These are phyloP conservation scores for Epirrhoe alternata DNA, from an alignment of 2,888 invertebrate genomes.

Conservation along the genomic window DNA sequence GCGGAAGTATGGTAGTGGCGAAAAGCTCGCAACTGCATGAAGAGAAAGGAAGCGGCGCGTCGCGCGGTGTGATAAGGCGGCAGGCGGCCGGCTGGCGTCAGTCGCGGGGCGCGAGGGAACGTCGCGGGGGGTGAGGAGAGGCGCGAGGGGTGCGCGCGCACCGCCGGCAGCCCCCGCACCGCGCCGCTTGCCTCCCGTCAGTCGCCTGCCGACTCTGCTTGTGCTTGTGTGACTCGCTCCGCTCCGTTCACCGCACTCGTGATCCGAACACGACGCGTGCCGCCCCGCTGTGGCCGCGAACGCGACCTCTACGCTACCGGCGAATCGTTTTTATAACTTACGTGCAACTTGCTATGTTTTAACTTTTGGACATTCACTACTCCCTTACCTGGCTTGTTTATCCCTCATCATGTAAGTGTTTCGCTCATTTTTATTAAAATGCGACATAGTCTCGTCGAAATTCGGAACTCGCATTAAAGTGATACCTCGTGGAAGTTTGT, in stretches of 20 bases:
- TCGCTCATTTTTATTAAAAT: constrained; percentile 78
- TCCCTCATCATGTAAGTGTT: constrained; percentile 84
- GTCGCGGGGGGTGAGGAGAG: constrained; percentile 52
- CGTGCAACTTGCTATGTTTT: constrained; percentile 82
- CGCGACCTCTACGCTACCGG: constrained; percentile 86
- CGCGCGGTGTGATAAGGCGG: constrained; percentile 81
- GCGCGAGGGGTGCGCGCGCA: constrained; percentile 77
- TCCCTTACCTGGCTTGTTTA: constrained; percentile 84
- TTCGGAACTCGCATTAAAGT: constrained; percentile 80
- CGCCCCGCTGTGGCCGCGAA: constrained; percentile 86
- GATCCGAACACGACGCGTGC: constrained; percentile 84
- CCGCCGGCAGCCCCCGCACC: constrained; percentile 77
- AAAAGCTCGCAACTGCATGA: constrained; percentile 84
- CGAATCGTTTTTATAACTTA: constrained; percentile 81
- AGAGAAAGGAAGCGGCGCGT: constrained; percentile 83
- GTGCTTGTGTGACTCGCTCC: constrained; percentile 85
- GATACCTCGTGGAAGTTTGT: constrained; percentile 81
- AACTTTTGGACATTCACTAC: constrained; percentile 78
- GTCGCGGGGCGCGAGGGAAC: constrained; percentile 59
- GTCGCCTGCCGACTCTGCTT: constrained; percentile 86
- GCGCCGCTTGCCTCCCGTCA: constrained; percentile 78
- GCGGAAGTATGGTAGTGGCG: constrained; percentile 83
- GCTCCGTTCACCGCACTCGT: constrained; percentile 85
- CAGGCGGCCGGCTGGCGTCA: constrained; percentile 79
- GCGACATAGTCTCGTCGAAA: constrained; percentile 73